Base-by-base conservation (phyloP, 2,888 invertebrate genomes). In the Clunio marinus region DNA sequence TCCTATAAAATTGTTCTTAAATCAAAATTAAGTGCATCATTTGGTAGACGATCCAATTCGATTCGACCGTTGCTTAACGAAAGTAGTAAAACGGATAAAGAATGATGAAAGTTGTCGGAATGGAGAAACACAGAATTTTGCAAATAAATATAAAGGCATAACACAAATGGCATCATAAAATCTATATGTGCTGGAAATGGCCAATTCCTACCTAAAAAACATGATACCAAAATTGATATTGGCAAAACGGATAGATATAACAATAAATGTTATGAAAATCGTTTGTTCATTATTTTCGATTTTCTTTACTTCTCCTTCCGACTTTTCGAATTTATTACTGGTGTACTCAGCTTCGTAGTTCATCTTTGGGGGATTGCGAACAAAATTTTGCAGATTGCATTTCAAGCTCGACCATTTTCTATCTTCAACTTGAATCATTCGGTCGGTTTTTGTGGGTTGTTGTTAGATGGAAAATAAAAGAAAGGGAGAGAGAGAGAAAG, bases 21-120 rank as follows among this genome's bases (percentile, higher is more conserved):
- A 66, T 66, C 66, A 66, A 66, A 66, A 55, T 66, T 66, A 55
- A 66, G 66, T 66, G 45, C 66, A 66, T 66, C 66, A 35, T 66
- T 66, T 66, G 51, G 20, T 32, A 32, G 41, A 41, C 15, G n/a
- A 41, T 10, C 41, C 10, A 13, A 15, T n/a, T n/a, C n/a, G 10
- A 41, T 2, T 41, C 41, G 10, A n/a, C 41, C 15, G 41, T 32
- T 4, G 4, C 10, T 41, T 41, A n/a, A 5, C n/a, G 41, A 15
- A 2, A n/a, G n/a, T n/a, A n/a, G n/a, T n/a, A n/a, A n/a, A n/a
- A n/a, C n/a, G n/a, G n/a, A n/a, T n/a, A n/a, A n/a, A n/a, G n/a
- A 41, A 3, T 10, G n/a, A 41, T n/a, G 41, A 5, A 41, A 10
- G 2, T 41, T 51, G 22, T n/a, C 57, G 20, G 10, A 55, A 4